Percentiles rank a stretch among this genome's conserved stretches.
phyloP scores from a whole-genome alignment of 2,113 vertebrate genomes.

The Callocephalon fimbriatum region DNA sequence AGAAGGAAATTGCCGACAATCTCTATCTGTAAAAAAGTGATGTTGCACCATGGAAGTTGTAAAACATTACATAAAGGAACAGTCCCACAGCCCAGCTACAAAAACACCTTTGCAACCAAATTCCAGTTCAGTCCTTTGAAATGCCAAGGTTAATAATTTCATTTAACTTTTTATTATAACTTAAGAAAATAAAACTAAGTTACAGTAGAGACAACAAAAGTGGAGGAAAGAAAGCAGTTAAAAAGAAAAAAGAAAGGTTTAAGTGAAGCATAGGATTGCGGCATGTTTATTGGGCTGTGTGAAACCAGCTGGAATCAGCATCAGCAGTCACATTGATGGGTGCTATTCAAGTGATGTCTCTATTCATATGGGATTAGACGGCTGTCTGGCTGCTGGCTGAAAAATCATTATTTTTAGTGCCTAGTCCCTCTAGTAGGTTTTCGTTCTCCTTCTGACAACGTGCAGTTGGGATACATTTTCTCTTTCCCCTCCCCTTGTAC shows the following conservation, averaged over 20 bases:
- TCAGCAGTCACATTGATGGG: conserved; percentile 33
- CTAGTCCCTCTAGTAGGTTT: neutral
- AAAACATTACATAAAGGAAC: neutral
- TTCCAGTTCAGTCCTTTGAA: neutral
- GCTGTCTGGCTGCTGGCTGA: conserved; percentile 68
- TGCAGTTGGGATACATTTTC: conserved; percentile 56
- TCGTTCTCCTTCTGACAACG: conserved; percentile 2
- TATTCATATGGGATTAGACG: conserved; percentile 67
- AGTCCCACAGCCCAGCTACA: neutral
- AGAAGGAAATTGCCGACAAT: neutral
- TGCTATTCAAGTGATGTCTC: conserved; percentile 64
- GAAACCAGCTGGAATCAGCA: conserved; percentile 65
- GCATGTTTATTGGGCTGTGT: conserved; percentile 3
- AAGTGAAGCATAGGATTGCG: neutral
- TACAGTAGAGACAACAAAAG: neutral
- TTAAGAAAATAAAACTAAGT: neutral
- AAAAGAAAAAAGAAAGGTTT: neutral
- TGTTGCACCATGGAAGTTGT: neutral
- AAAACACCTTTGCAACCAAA: neutral
- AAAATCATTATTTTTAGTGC: conserved; percentile 68
- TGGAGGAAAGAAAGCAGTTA: neutral
- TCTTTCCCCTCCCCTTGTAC: neutral
- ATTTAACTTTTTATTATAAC: neutral
- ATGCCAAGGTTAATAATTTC: neutral
- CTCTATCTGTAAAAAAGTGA: neutral